Evolutionary conservation across 2,888 invertebrate genomes (phyloP).

Genomic region (Ormyrus pomaceus): DNA sequence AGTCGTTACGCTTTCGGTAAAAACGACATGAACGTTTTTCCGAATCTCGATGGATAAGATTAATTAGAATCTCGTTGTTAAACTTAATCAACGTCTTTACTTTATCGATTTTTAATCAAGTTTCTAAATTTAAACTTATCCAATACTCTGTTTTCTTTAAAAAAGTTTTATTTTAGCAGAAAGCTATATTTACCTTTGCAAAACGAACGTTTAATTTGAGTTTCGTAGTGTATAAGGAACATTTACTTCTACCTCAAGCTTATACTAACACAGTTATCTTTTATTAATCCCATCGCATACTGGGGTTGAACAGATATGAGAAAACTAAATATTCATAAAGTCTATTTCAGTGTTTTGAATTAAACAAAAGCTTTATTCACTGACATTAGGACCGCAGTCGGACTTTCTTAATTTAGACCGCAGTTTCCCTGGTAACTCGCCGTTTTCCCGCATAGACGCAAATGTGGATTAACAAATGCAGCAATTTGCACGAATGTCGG

Average conservation of each 20-base stretch:
- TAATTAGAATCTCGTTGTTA: no score
- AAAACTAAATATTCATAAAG: constrained; percentile 25
- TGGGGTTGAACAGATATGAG: neutral
- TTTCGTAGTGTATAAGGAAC: neutral
- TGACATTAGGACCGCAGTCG: neutral
- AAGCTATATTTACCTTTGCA: no score
- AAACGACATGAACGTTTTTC: no score
- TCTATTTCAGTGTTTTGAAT: constrained; percentile 19
- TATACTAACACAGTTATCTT: neutral
- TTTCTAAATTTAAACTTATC: no score
- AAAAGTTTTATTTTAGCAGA: no score
- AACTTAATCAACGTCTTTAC: no score
- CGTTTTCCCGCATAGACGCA: neutral
- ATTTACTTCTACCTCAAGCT: neutral
- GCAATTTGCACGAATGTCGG: constrained; percentile 9
- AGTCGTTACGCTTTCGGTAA: no score
- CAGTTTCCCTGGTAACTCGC: constrained; percentile 16
- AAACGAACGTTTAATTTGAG: no score
- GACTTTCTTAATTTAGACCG: constrained; percentile 19
- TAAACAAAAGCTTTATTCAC: constrained; percentile 19
- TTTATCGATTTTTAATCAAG: no score
- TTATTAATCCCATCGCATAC: constrained; percentile 15
- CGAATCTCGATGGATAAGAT: no score
- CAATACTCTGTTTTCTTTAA: no score
- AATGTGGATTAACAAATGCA: constrained; percentile 28